Evolutionary conservation across 37 sponge, comb jelly and placozoan species (phyloP).

Genomic region (Mnemiopsis leidyi): DNA sequence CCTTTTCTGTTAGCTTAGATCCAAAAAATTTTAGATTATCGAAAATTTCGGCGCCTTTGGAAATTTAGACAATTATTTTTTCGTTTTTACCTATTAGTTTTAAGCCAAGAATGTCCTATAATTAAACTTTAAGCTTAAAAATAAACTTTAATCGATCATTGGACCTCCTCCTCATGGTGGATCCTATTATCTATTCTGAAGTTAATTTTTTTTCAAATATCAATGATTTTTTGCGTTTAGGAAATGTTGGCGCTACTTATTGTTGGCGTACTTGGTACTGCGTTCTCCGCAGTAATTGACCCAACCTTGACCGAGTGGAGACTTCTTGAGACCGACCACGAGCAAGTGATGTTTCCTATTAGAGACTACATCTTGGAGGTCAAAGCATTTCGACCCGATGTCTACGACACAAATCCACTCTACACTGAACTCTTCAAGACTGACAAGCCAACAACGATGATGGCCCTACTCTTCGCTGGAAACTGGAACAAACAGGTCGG

Average conservation of each 20-base stretch:
- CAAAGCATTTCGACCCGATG: not conserved
- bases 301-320: not conserved
- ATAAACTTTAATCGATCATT: no score
- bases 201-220: no score
- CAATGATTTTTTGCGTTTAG: no score
- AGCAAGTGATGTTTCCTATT: not conserved
- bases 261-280: not conserved
- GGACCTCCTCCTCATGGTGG: no score
- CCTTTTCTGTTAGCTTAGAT: no score
- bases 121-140: no score
- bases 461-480: not conserved
- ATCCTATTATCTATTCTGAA: not conserved
- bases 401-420: not conserved
- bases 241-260: not conserved
- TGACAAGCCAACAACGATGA: not conserved
- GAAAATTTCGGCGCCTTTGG: no score
- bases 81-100: not conserved
- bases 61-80: no score
- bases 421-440: not conserved
- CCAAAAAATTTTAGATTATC: no score
- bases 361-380: slow-evolving; percentile 18
- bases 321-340: not conserved
- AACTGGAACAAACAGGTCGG: not conserved
- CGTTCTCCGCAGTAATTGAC: not conserved
- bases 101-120: no score